Conservation (phyloP, 1,140 invertebrate genomes). For the Armadillidium nasatum region DNA sequence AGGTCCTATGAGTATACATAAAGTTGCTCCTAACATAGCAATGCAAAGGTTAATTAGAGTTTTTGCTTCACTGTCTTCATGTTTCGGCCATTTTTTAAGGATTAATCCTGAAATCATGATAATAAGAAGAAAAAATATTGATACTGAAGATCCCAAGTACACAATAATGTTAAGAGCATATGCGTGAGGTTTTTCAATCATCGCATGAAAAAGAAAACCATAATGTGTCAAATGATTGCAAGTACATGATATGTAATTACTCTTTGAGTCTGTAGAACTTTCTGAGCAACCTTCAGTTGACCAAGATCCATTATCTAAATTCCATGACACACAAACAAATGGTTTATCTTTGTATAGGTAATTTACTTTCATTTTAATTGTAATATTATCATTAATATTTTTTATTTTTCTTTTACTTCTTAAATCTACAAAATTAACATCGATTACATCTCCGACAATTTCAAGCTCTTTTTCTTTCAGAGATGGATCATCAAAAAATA, state of each 20-base stretch:
- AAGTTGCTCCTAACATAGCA: not conserved
- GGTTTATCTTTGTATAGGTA: not conserved
- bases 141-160: not conserved
- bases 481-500: not conserved
- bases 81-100: not conserved
- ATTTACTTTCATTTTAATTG: not conserved
- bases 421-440: not conserved
- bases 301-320: not conserved
- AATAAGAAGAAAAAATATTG: not conserved
- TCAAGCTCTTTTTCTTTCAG: not conserved
- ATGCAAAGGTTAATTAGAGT: not conserved
- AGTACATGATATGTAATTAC: not conserved
- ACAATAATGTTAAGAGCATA: not conserved
- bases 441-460: not conserved
- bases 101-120: not conserved
- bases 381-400: not conserved
- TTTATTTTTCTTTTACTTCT: not conserved
- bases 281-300: not conserved
- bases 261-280: not conserved
- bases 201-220: not conserved
- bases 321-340: not conserved
- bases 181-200: not conserved
- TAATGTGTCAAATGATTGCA: not conserved
- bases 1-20: not conserved
- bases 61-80: not conserved